Evolutionary conservation across 2,797 vertebrate genomes (phyloP), one percentile per base, ranked within the genome.

Genomic region (Lacerta agilis): DNA sequence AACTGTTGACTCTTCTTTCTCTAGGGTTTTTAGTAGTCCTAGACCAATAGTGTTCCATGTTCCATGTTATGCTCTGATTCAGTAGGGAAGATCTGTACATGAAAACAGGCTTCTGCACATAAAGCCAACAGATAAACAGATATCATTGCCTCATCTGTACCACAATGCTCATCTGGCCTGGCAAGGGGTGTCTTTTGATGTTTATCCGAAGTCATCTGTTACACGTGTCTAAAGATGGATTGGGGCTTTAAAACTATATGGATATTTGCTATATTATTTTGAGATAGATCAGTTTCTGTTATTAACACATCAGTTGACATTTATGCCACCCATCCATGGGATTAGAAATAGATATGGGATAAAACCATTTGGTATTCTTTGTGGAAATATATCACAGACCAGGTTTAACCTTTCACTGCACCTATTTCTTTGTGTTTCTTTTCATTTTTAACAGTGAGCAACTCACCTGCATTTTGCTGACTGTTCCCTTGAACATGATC

Each of bases 1-100:
- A 20, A 43, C n/a, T 89, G 87, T 75, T 85, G 45, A 93, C 33
- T 61, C 15, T 82, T 83, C 67, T 27, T 0, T 73, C 76, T 58
- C 33, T 87, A 76, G 64, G 33, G 73, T 91, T 92, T 67, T 93
- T 38, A 3, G n/a, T 91, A 86, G 86, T 82, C 45, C 82, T 15
- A 82, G 49, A 75, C 79, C 10, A 61, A 43, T 78, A 90, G 79
- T 87, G 3, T 79, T 58, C 66, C 73, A 73, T 87, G 3, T 79
- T 58, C 66, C 73, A 73, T 33, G 79, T 1, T 85, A 17, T 80
- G 33, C 18, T 33, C 27, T 64, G 27, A 8, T 25, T 33, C 58
- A 89, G 58, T 71, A 67, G 27, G 77, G 43, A 58, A 67, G 41
- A n/a, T 73, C 23, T 11, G 36, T 20, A 66, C 9, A 85, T 72